Evolutionary conservation across 2,888 invertebrate species (phyloP).

Genomic region (Hypomecis atomaria): DNA sequence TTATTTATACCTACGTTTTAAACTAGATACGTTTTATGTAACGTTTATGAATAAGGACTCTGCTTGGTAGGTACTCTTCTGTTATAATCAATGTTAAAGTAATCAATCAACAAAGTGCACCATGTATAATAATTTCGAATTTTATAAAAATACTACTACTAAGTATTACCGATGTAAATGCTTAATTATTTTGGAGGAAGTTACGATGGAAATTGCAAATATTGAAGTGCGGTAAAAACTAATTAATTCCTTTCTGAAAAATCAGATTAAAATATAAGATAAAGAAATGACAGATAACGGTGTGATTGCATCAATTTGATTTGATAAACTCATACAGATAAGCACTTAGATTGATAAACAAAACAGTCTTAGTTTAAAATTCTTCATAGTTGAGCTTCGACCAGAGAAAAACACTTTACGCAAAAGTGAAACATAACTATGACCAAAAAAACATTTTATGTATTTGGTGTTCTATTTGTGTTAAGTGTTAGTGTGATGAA

Average conservation of each 20-base stretch:
- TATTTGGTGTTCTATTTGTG: background rate
- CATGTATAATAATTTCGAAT: no score
- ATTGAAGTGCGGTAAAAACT: background rate
- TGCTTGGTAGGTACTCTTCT: no score
- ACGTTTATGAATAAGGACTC: no score
- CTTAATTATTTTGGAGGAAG: no score
- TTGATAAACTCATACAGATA: constrained; percentile 7
- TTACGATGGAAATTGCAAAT: no score
- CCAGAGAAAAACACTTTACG: background rate
- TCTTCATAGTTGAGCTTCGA: background rate
- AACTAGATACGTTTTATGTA: no score
- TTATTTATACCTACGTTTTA: no score
- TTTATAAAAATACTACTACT: no score
- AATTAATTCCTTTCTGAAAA: background rate
- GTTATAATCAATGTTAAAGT: no score
- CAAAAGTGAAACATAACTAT: background rate
- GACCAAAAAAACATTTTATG: background rate
- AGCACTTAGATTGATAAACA: constrained; percentile 4
- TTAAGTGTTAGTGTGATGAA: background rate
- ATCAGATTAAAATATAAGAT: background rate
- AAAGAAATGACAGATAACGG: constrained; percentile 4
- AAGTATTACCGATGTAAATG: no score
- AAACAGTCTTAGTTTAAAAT: background rate
- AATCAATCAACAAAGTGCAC: no score
- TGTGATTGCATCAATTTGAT: constrained; percentile 14